Evolutionary conservation across 2,888 invertebrate species (phyloP), one percentile per base, ranked within the genome.

Genomic region (Cephus spinipes): DNA sequence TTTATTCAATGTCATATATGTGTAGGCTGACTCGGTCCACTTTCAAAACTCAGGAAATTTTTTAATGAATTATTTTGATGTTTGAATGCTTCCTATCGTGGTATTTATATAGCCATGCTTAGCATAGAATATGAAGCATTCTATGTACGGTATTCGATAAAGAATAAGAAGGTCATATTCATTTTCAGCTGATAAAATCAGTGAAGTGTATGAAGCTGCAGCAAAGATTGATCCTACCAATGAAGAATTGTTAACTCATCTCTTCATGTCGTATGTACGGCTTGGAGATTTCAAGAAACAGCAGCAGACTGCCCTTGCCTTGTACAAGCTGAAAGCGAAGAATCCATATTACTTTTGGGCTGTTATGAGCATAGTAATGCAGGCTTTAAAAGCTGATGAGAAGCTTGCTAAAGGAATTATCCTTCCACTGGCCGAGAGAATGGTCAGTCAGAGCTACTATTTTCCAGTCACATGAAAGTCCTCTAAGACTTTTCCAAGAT

Each of bases 301-400:
- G 91, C 98, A 98, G 89, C 94, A 96, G 82, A 95, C 96, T 0
- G 99, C 99, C 0, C 94, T 98, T 94, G 94, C 95, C 15, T 93
- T 99, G 68, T 99, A 97, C 92, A 98, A 98, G 93, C 93, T 97
- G 78, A 96, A 96, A 87, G 96, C 97, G 3, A 98, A 98, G 91
- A 98, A 97, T 91, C 98, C 98, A 0, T 99, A 99, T 91, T 98
- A 98, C 91, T 98, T 98, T 91, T 99, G 99, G 99, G 97, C 97
- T 32, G 96, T 99, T 12, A 98, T 99, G 97, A 98, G 98, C 90
- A 95, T 98, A 85, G 96, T 99, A 33, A 94, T 99, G 93, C 99
- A 99, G 94, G 97, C 97, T 86, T 85, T 89, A 73, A 85, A 87
- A 76, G 87, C 87, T 3, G 89, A 91, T 34, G 87, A 91, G 9